Conservation (phyloP, 2,113 vertebrate genomes). For the Pelvicachromis taeniatus region DNA sequence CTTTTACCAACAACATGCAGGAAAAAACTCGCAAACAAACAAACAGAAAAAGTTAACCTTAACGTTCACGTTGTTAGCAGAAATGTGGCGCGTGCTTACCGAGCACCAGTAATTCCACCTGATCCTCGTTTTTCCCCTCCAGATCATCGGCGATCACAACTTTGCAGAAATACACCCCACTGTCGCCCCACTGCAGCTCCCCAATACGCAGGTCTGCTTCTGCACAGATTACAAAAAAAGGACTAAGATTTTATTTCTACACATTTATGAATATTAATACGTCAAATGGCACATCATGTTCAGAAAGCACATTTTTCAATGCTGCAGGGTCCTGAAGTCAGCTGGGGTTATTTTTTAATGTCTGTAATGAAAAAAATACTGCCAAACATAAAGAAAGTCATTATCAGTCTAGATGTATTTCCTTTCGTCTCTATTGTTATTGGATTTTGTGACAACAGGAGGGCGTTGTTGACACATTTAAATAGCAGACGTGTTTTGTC, state of each 20-base stretch:
- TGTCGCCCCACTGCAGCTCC: slow-evolving; percentile 95
- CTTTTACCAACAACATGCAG: neutral
- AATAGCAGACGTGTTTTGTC: slow-evolving; percentile 36
- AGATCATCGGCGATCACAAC: slow-evolving; percentile 88
- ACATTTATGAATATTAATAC: neutral
- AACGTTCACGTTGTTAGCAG: neutral
- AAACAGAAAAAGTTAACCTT: neutral
- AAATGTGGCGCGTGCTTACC: slow-evolving; percentile 71
- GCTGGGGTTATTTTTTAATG: neutral
- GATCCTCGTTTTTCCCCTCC: slow-evolving; percentile 89
- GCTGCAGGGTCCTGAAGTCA: neutral
- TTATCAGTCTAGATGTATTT: neutral
- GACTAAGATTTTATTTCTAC: neutral
- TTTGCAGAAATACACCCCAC: slow-evolving; percentile 93
- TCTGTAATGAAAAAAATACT: neutral
- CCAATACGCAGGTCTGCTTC: slow-evolving; percentile 93
- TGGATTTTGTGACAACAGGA: neutral
- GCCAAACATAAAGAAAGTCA: neutral
- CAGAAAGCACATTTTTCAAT: neutral
- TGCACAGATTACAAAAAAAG: slow-evolving; percentile 53
- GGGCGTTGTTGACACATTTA: neutral
- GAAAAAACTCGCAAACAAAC: neutral
- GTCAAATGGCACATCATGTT: neutral
- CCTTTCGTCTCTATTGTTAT: neutral
- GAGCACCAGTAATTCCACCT: slow-evolving; percentile 88